phyloP scores from a whole-genome alignment of 2,797 vertebrate species.

The Phrynocephalus vlangalii region DNA sequence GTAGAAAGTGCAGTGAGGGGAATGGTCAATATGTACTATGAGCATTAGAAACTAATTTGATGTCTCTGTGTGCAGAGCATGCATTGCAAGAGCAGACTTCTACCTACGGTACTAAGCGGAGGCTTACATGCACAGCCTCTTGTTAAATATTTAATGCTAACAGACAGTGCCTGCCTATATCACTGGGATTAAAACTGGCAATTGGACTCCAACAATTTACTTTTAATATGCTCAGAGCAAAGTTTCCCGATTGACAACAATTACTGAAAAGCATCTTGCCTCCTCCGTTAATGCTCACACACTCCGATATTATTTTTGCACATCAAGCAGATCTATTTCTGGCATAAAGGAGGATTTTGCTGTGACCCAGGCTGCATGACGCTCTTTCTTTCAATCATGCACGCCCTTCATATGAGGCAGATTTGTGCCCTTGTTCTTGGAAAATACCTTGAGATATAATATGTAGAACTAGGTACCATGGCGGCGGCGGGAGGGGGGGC shows the following conservation, averaged over 20 bases:
- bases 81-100: conserved; percentile 65
- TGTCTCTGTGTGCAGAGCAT: conserved; percentile 60
- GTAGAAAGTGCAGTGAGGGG: conserved; percentile 56
- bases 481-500: conserved; percentile 3
- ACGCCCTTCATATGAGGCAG: conserved; percentile 59
- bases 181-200: conserved; percentile 66
- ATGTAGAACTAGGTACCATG: background rate
- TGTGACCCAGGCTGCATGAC: conserved; percentile 66
- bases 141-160: conserved; percentile 58
- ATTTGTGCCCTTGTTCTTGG: conserved; percentile 30
- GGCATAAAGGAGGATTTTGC: conserved; percentile 55
- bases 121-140: conserved; percentile 48
- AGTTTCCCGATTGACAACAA: conserved; percentile 69
- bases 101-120: conserved; percentile 54
- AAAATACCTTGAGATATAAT: conserved; percentile 36
- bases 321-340: conserved; percentile 59
- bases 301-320: conserved; percentile 60
- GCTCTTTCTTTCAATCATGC: conserved; percentile 64
- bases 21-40: conserved; percentile 58
- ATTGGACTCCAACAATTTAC: conserved; percentile 57
- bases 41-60: conserved; percentile 66
- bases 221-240: conserved; percentile 71
- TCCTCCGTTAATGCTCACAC: conserved; percentile 64
- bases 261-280: conserved; percentile 66
- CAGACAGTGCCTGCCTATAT: conserved; percentile 56